Conservation (phyloP, 2,113 vertebrate genomes). For the Acrocephalus arundinaceus region DNA sequence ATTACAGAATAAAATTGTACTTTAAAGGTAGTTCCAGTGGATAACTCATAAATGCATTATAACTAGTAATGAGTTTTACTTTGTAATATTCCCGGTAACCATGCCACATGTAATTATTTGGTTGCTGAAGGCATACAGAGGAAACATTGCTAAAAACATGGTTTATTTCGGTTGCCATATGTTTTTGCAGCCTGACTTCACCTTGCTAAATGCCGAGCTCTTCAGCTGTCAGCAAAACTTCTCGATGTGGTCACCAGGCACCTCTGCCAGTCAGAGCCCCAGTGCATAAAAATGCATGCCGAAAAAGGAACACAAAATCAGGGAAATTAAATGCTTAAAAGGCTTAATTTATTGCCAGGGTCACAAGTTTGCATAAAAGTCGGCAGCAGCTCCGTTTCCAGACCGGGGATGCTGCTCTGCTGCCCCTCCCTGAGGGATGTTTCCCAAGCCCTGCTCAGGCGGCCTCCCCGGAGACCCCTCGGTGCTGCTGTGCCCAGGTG, state of each 20-base stretch:
- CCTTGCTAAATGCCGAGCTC: accelerated
- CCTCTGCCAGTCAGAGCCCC: background rate
- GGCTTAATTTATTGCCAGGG: background rate
- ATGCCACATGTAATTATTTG: background rate
- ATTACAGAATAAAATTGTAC: background rate
- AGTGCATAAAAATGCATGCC: accelerated
- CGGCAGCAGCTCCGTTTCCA: background rate
- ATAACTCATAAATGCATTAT: background rate
- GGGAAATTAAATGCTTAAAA: background rate
- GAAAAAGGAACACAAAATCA: background rate
- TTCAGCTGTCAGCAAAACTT: background rate
- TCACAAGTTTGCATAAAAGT: background rate
- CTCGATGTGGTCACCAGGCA: accelerated
- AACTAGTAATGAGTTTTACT: background rate
- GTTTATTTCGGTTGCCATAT: background rate
- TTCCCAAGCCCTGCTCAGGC: background rate
- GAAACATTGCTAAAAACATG: background rate
- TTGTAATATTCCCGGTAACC: background rate
- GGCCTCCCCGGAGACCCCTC: no score
- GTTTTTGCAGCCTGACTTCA: background rate
- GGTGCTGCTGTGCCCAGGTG: background rate
- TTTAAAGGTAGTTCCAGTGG: background rate
- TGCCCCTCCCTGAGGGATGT: background rate
- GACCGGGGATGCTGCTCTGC: accelerated
- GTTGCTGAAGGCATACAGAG: background rate